These are phyloP conservation scores for Addax nasomaculatus DNA, from an alignment of 2,113 vertebrate species.

Conservation along the genomic window DNA sequence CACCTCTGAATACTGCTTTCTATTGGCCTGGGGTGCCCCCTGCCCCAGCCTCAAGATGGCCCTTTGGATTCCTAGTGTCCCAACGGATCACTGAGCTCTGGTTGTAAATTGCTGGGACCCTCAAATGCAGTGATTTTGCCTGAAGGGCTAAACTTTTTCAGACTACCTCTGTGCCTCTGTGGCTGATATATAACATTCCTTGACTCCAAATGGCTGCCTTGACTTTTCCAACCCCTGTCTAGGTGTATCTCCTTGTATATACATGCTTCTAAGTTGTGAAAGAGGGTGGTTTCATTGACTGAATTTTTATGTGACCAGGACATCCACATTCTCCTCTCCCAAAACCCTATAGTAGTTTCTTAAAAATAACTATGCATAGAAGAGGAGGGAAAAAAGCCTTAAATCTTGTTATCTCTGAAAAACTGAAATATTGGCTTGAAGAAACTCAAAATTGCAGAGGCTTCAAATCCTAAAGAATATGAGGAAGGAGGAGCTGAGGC, in stretches of 20 bases:
- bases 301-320: neutral
- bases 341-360: neutral
- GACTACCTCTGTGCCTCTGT: neutral
- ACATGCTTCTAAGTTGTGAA: neutral
- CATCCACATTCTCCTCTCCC: neutral
- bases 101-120: neutral
- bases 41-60: neutral
- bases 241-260: neutral
- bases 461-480: neutral
- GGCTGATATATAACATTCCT: neutral
- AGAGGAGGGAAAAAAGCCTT: neutral
- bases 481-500: slow-evolving; percentile 29
- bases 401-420: neutral
- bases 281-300: neutral
- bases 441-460: slow-evolving; percentile 36
- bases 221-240: neutral
- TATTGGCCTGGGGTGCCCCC: fast-evolving
- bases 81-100: neutral
- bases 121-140: neutral
- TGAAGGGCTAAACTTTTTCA: neutral
- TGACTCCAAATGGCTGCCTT: neutral
- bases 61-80: neutral
- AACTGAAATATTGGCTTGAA: slow-evolving; percentile 37
- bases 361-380: neutral
- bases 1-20: neutral